Conservation (phyloP, 2,888 invertebrate species). For the Altica lythri region DNA sequence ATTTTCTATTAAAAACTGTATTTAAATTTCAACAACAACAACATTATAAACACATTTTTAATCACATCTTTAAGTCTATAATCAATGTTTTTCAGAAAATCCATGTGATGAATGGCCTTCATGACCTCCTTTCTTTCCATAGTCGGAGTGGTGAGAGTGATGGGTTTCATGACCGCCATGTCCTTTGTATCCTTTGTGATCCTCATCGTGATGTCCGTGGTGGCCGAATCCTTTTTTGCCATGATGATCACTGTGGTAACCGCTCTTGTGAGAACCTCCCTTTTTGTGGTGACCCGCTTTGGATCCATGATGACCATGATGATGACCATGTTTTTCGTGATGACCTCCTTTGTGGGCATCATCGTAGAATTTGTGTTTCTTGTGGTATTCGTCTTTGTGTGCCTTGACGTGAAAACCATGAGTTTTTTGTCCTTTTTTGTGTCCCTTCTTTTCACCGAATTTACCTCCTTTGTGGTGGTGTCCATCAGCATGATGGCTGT, state of each 20-base stretch:
- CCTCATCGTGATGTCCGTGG: conserved; percentile 82
- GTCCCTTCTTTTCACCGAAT: too few relatives aligned
- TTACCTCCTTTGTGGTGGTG: too few relatives aligned
- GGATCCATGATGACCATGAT: too few relatives aligned
- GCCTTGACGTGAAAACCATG: too few relatives aligned
- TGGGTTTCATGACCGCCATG: conserved; percentile 79
- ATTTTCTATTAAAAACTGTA: conserved; percentile 18
- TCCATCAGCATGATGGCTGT: too few relatives aligned
- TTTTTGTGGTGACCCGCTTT: too few relatives aligned
- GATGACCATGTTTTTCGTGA: too few relatives aligned
- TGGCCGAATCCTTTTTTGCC: conserved; percentile 83
- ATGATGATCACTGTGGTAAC: conserved; percentile 78
- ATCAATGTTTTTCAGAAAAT: conserved; percentile 50
- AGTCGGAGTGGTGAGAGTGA: conserved; percentile 75
- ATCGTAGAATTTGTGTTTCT: too few relatives aligned
- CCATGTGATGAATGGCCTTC: conserved; percentile 77
- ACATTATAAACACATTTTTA: conserved; percentile 23
- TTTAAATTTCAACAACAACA: conserved; percentile 18
- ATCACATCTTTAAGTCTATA: background rate
- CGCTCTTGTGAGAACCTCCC: too few relatives aligned
- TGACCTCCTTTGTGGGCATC: too few relatives aligned
- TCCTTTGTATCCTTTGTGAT: conserved; percentile 81
- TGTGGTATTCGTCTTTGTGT: too few relatives aligned
- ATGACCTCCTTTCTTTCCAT: conserved; percentile 80
- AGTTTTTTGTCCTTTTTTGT: too few relatives aligned